Evolutionary conservation across 2,888 invertebrate species (phyloP).

Genomic region (Xanthia icteritia): DNA sequence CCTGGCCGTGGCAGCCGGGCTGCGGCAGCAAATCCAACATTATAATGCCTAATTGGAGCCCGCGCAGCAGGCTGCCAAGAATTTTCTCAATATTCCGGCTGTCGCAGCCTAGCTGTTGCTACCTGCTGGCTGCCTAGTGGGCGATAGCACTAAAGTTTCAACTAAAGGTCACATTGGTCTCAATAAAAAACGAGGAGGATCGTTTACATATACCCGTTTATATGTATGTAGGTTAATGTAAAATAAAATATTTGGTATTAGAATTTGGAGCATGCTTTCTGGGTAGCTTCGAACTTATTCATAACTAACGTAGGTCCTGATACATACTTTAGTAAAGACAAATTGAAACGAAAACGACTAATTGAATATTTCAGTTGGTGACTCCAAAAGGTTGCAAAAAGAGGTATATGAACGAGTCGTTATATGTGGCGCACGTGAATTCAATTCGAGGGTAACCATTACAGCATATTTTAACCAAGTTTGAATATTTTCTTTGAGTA

Average conservation of each 20-base stretch:
- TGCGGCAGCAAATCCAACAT: too few species aligned
- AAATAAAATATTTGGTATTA: background rate
- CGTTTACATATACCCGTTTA: background rate
- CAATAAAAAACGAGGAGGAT: background rate
- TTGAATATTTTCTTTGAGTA: background rate
- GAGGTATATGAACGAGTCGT: constrained; percentile 80
- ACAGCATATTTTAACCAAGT: background rate
- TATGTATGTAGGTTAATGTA: too few species aligned
- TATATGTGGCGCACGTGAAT: constrained; percentile 85
- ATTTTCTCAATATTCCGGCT: too few species aligned
- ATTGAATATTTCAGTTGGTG: constrained; percentile 79
- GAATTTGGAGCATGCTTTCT: background rate
- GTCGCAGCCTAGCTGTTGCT: too few species aligned
- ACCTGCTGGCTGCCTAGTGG: too few species aligned
- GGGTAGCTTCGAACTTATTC: background rate
- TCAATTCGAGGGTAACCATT: constrained; percentile 83
- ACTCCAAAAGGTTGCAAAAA: constrained; percentile 75
- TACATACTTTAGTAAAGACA: too few species aligned
- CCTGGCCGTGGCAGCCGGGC: too few species aligned
- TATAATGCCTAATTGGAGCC: too few species aligned
- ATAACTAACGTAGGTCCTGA: background rate
- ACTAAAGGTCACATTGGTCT: too few species aligned
- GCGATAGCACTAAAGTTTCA: too few species aligned
- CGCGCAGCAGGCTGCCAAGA: too few species aligned
- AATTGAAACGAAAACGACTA: background rate